Conservation (phyloP, 2,113 vertebrate species). For the Regulus satrapa region DNA sequence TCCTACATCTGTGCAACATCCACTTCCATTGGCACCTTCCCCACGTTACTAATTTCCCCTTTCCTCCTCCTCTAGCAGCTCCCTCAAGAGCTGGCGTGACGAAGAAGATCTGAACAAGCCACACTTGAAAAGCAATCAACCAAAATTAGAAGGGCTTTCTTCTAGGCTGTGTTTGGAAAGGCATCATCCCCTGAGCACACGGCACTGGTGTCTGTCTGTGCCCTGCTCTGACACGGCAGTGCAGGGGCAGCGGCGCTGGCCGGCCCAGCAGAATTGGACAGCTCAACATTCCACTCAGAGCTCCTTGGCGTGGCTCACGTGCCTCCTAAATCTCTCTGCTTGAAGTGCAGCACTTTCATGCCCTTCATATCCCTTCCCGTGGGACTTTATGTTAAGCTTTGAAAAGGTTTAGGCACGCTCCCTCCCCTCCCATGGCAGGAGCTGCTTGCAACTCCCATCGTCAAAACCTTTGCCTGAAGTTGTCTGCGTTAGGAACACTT, state of each 20-base stretch:
- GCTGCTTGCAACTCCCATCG: neutral
- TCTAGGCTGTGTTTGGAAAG: neutral
- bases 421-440: neutral
- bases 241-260: neutral
- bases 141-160: neutral
- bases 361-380: neutral
- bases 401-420: neutral
- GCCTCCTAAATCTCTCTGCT: constrained; percentile 7
- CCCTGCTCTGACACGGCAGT: neutral
- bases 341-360: neutral
- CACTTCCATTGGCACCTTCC: neutral
- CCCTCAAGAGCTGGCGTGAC: neutral
- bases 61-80: neutral
- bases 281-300: neutral
- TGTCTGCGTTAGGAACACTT: neutral
- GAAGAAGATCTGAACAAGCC: neutral
- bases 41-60: neutral
- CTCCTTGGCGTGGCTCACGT: neutral
- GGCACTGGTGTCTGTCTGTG: neutral
- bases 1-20: neutral
- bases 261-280: neutral
- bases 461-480: neutral
- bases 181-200: neutral
- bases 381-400: neutral
- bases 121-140: neutral